A percentile compares a stretch with the other conserved stretches of the same genome.
These are phyloP conservation scores for Trididemnum miniatum DNA, from an alignment of 23 tunicate species.

Conservation along the genomic window DNA sequence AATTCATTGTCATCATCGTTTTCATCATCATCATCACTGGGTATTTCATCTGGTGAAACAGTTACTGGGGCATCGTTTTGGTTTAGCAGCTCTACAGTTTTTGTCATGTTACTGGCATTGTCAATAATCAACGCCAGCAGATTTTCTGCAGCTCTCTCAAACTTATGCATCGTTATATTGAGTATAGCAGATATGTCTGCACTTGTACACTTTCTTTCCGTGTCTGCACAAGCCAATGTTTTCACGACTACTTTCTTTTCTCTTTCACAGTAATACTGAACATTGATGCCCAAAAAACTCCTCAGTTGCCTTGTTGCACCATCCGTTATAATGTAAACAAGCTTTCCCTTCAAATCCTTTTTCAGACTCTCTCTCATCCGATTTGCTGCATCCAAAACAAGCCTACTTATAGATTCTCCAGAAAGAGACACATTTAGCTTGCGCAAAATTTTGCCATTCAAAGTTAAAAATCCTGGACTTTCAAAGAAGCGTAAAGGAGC, in stretches of 20 bases:
- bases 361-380: background rate
- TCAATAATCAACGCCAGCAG: slow-evolving; percentile 1
- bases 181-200: background rate
- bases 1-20: background rate
- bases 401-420: slow-evolving; percentile 9
- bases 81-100: slow-evolving; percentile 15
- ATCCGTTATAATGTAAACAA: slow-evolving; percentile 4
- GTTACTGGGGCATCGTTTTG: background rate
- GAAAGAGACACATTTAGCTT: slow-evolving; percentile 6
- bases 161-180: slow-evolving; percentile 1
- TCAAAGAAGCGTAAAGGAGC: slow-evolving; percentile 6
- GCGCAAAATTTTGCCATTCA: background rate
- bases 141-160: slow-evolving; percentile 4
- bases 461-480: slow-evolving; percentile 5
- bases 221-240: slow-evolving; percentile 7
- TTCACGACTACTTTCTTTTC: slow-evolving; percentile 4
- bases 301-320: slow-evolving; percentile 13
- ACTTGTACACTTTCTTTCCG: slow-evolving; percentile 10
- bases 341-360: slow-evolving; percentile 5
- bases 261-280: background rate
- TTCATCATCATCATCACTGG: background rate
- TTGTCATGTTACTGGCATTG: slow-evolving; percentile 24
- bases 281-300: slow-evolving; percentile 17
- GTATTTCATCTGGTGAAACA: background rate
- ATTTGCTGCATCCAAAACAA: slow-evolving; percentile 12